Conservation (phyloP, 2,888 invertebrate genomes). For the Coelinius sp. region DNA sequence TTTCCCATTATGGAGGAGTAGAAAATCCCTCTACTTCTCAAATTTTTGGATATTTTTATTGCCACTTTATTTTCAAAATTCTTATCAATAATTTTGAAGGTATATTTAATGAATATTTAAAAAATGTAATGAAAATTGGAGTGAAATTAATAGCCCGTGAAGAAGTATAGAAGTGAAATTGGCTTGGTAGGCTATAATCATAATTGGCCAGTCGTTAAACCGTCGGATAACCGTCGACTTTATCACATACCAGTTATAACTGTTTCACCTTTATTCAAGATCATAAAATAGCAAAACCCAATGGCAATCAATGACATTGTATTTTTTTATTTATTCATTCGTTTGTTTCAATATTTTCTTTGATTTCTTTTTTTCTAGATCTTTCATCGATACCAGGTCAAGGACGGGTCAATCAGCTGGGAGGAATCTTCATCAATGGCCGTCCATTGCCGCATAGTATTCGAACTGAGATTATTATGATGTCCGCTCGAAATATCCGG, state of each 20-base stretch:
- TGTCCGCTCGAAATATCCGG: conserved; percentile 82
- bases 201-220: background rate
- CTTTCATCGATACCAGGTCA: conserved; percentile 79
- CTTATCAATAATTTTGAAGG: background rate
- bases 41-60: background rate
- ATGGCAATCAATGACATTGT: background rate
- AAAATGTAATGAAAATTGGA: background rate
- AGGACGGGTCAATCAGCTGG: conserved; percentile 96
- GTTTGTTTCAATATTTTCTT: background rate
- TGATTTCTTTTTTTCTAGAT: conserved; percentile 52
- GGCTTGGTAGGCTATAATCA: background rate
- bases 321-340: conserved; percentile 1
- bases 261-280: background rate
- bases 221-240: background rate
- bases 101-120: background rate
- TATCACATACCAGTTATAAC: background rate
- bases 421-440: conserved; percentile 98
- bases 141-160: background rate
- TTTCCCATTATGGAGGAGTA: background rate
- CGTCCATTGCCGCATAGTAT: conserved; percentile 96
- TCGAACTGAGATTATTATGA: conserved; percentile 94
- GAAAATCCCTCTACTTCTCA: background rate
- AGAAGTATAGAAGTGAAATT: background rate
- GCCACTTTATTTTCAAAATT: background rate
- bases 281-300: background rate